phyloP scores from a whole-genome alignment of 1,140 invertebrate species.

The Acromyrmex heyeri region DNA sequence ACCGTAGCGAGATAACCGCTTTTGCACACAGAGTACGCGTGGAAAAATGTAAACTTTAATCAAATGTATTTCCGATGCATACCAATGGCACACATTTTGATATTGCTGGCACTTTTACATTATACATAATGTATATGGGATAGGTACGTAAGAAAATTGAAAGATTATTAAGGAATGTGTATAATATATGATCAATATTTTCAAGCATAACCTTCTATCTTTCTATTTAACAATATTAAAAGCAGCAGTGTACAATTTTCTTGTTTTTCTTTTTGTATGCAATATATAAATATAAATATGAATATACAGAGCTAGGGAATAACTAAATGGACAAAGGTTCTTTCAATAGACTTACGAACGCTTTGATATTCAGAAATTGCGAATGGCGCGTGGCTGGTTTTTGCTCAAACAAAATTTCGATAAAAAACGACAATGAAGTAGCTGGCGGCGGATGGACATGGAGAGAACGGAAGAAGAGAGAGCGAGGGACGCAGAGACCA shows the following conservation, averaged over 20 bases:
- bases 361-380: slow-evolving; percentile 61
- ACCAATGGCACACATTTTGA: neutral
- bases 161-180: neutral
- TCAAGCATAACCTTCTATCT: neutral
- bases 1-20: slow-evolving; percentile 30
- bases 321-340: slow-evolving; percentile 26
- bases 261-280: neutral
- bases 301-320: neutral
- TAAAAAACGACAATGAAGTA: slow-evolving; percentile 44
- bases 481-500: neutral
- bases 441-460: neutral
- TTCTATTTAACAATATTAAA: slow-evolving; percentile 16
- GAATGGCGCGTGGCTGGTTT: slow-evolving; percentile 36
- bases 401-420: slow-evolving; percentile 54
- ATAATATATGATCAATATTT: too few relatives aligned
- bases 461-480: neutral
- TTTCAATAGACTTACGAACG: slow-evolving; percentile 50
- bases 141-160: neutral
- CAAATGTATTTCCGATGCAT: slow-evolving; percentile 49
- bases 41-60: slow-evolving; percentile 43
- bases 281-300: neutral
- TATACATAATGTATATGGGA: slow-evolving; percentile 5
- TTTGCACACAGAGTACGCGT: slow-evolving; percentile 35
- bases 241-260: slow-evolving; percentile 4
- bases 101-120: neutral